These are phyloP conservation scores for Drymodes brunneopygia DNA, from an alignment of 2,113 vertebrate species.

Conservation along the genomic window DNA sequence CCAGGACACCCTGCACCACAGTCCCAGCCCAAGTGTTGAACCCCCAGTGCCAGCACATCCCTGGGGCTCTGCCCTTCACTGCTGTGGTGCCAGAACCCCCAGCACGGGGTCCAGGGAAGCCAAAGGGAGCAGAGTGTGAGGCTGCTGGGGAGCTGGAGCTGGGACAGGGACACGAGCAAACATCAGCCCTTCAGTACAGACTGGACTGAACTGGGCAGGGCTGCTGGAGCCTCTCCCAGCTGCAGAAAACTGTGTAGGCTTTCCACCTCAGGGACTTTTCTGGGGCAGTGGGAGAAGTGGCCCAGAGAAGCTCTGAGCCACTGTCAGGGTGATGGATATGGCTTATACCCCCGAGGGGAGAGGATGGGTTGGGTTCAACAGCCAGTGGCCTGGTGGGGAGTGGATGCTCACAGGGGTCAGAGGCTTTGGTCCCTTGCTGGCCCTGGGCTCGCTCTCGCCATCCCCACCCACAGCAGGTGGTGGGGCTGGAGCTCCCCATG, in stretches of 20 bases:
- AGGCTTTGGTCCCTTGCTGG: neutral
- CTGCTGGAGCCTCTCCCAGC: neutral
- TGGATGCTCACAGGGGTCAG: fast-evolving
- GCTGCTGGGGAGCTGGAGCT: neutral
- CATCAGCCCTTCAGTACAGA: neutral
- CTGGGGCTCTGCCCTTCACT: fast-evolving
- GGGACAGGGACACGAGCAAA: fast-evolving
- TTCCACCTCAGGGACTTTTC: neutral
- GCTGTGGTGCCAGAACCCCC: fast-evolving
- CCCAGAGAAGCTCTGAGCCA: neutral
- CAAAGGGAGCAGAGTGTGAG: fast-evolving
- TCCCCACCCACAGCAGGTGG: neutral
- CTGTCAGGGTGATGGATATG: neutral
- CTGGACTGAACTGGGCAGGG: neutral
- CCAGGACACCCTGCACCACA: fast-evolving
- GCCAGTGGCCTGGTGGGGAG: neutral
- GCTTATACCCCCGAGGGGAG: neutral
- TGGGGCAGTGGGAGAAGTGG: neutral
- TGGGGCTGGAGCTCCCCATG: neutral
- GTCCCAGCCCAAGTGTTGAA: neutral
- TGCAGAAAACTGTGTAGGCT: neutral
- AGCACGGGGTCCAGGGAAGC: no score
- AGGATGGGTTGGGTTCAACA: neutral
- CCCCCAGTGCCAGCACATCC: neutral
- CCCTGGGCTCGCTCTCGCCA: neutral